Conservation (phyloP, 2,888 invertebrate species). For the Scaptodrosophila latifasciaeformis region DNA sequence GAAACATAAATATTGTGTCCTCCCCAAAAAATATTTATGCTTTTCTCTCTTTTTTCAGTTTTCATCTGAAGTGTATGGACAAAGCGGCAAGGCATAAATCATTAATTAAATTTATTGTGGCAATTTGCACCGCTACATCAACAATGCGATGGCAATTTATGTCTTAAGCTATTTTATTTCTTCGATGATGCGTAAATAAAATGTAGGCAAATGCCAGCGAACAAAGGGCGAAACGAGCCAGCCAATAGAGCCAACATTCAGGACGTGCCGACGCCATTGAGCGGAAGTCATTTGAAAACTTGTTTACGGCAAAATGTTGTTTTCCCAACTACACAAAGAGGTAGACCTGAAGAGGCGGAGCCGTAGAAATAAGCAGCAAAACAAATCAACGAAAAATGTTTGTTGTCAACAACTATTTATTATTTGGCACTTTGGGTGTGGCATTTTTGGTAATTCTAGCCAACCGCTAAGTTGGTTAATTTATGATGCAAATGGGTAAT, state of each 20-base stretch:
- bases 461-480: slow-evolving; percentile 14
- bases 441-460: slow-evolving; percentile 12
- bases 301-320: slow-evolving; percentile 42
- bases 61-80: slow-evolving; percentile 1
- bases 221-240: slow-evolving; percentile 1
- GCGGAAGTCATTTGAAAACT: slow-evolving; percentile 29
- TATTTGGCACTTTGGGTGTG: slow-evolving; percentile 15
- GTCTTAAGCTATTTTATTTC: slow-evolving; percentile 41
- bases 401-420: slow-evolving; percentile 50
- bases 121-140: slow-evolving; percentile 58
- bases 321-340: neutral
- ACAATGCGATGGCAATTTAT: slow-evolving; percentile 47
- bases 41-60: slow-evolving; percentile 6
- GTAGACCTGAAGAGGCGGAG: neutral
- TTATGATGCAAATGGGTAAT: slow-evolving; percentile 13
- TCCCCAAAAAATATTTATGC: slow-evolving; percentile 37
- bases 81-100: slow-evolving; percentile 42
- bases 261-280: neutral
- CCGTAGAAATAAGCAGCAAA: slow-evolving; percentile 5
- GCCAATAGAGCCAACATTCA: neutral
- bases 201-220: slow-evolving; percentile 6
- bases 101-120: slow-evolving; percentile 64
- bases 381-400: slow-evolving; percentile 29
- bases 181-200: slow-evolving; percentile 24
- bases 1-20: slow-evolving; percentile 53